Base-by-base conservation (phyloP, 1,140 invertebrate genomes). In the Lanistes nyassanus region DNA sequence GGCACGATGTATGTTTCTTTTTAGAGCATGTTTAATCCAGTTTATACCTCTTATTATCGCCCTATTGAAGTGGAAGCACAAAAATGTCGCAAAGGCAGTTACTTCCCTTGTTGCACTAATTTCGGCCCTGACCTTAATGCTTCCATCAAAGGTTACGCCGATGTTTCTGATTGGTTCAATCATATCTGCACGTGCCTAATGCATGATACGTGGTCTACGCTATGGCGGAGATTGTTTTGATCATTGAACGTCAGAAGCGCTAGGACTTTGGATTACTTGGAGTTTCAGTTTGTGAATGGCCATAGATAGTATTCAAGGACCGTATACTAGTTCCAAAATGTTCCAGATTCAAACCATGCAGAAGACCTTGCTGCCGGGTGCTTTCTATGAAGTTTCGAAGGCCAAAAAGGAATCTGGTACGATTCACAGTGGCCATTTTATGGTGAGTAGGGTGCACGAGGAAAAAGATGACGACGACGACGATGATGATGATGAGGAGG, bases 341-440 rank as follows among this genome's bases (percentile, higher is more conserved):
- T 19, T 78, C 70, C 77, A 78, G 47, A 70, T 79, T 39, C 75
- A 79, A 77, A 67, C 34, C 34, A 37, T 34, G 37, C 55, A 62
- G 36, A 72, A 72, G 26, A 37, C 11, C 39, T 26, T 60, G 16
- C 39, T 67, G 34, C 42, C 31, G 16, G 29, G n/a, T 21, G 65
- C 31, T 21, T 56, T 68, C 34, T 66, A 53, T n/a, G 77, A 79
- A 60, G 58, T 37, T 47, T n/a, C 53, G 9, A 37, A 62, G 16
- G 21, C 39, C 16, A 73, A 79, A 23, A 73, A 74, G 66, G 76
- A 79, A 16, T 58, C 53, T 26, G 47, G 58, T 37, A 77, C 75
- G 6, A 98, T 98, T 83, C 97, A 99, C 88, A 98, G 96, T 82
- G 97, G 97, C 31, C 97, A 99, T 89, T 99, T 98, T 90, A 99